These are phyloP conservation scores for Drosophila lowei DNA, from an alignment of 1,140 invertebrate genomes.

Conservation along the genomic window DNA sequence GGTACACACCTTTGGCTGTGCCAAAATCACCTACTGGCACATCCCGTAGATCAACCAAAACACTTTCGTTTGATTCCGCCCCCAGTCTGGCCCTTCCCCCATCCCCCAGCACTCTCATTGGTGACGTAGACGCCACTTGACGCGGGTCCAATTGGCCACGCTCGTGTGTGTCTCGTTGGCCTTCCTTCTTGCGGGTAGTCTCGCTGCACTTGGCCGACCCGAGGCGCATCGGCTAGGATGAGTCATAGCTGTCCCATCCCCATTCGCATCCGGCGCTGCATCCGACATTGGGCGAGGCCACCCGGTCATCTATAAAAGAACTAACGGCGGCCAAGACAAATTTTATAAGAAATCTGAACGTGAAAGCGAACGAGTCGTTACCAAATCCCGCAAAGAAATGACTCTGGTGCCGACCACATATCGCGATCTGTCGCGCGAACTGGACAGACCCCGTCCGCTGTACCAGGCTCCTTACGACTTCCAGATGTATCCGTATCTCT, in stretches of 20 bases:
- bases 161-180: slow-evolving; percentile 36
- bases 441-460: slow-evolving; percentile 60
- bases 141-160: slow-evolving; percentile 42
- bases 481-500: slow-evolving; percentile 72
- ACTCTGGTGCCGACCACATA: slow-evolving; percentile 72
- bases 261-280: slow-evolving; percentile 59
- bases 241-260: slow-evolving; percentile 44
- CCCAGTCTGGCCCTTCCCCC: neutral
- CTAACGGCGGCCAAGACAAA: slow-evolving; percentile 42
- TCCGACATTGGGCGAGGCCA: slow-evolving; percentile 44
- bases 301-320: slow-evolving; percentile 62
- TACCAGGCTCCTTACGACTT: slow-evolving; percentile 73
- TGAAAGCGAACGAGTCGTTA: slow-evolving; percentile 39
- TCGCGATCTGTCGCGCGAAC: slow-evolving; percentile 71
- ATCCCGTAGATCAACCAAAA: neutral
- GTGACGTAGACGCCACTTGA: slow-evolving; percentile 49
- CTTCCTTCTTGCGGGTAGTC: slow-evolving; percentile 46
- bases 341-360: slow-evolving; percentile 64
- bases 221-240: slow-evolving; percentile 59
- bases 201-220: slow-evolving; percentile 50
- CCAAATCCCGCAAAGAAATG: slow-evolving; percentile 55
- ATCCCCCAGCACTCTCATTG: slow-evolving; percentile 4
- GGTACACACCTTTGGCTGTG: too few species aligned
- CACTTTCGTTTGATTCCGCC: slow-evolving; percentile 13
- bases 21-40: too few species aligned